Percentiles rank a stretch among this genome's conserved stretches.
Evolutionary conservation across 53 echinoderm and acorn worm genomes (phyloP).

Genomic region (Stichopus horrens): DNA sequence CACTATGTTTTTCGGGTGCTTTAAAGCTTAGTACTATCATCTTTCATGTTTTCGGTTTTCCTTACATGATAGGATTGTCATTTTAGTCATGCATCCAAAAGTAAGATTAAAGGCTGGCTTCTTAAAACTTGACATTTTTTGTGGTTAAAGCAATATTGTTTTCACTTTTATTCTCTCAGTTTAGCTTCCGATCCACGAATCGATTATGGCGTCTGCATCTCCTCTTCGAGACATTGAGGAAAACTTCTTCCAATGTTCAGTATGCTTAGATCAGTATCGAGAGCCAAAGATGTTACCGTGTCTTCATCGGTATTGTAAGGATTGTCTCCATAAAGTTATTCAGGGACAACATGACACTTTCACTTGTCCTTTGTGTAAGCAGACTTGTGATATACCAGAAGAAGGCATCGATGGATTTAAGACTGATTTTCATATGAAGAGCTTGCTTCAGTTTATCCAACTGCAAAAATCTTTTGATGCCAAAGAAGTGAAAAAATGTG

Average conservation of each 20-base stretch:
- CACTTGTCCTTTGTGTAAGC: not conserved
- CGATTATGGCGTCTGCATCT: constrained; percentile 6
- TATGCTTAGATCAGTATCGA: constrained; percentile 19
- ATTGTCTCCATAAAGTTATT: not conserved
- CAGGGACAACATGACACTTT: not conserved
- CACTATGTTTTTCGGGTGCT: no score
- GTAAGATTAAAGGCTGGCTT: no score
- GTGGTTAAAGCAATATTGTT: no score
- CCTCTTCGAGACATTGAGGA: constrained; percentile 21
- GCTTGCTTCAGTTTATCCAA: constrained; percentile 15
- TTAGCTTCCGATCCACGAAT: not conserved
- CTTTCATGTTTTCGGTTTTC: no score
- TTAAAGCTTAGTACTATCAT: no score
- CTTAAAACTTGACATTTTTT: no score
- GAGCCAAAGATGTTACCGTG: constrained; percentile 24
- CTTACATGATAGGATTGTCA: no score
- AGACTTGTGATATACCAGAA: not conserved
- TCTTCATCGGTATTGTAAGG: constrained; percentile 14
- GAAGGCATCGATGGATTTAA: constrained; percentile 6
- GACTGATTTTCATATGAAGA: constrained; percentile 26
- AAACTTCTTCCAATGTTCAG: constrained; percentile 11
- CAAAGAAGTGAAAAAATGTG: not conserved
- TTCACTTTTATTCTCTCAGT: no score
- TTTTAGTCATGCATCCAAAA: no score
- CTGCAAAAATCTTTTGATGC: not conserved